phyloP scores from a whole-genome alignment of 2,113 vertebrate species.

The Dipodomys stephensi region DNA sequence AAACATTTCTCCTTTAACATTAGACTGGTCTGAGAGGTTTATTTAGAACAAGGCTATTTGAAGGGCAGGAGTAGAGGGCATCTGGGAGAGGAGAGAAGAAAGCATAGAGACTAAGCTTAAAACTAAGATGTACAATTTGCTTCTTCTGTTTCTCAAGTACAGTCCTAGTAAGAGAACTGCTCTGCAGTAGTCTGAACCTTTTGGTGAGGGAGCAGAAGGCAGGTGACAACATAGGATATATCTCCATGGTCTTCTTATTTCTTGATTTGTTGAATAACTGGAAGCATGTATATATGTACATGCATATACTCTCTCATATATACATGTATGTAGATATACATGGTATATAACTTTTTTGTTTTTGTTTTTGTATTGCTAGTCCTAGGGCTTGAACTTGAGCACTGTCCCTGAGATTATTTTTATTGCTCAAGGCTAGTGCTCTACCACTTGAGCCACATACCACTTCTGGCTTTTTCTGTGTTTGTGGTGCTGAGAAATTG shows the following conservation, averaged over 20 bases:
- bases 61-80: not conserved
- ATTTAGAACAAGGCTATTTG: not conserved
- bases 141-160: not conserved
- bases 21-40: slow-evolving; percentile 28
- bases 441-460: no score
- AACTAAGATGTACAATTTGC: not conserved
- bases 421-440: no score
- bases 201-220: not conserved
- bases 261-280: not conserved
- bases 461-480: no score
- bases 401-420: no score
- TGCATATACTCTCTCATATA: not conserved
- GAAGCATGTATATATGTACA: not conserved
- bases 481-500: no score
- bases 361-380: no score
- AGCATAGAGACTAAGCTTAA: slow-evolving; percentile 39
- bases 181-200: not conserved
- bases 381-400: no score
- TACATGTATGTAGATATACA: not conserved
- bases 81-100: not conserved
- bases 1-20: slow-evolving; percentile 57
- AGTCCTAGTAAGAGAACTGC: accelerated
- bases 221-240: not conserved
- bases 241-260: not conserved
- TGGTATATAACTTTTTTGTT: no score